Conservation (phyloP, 1,140 invertebrate genomes). For the Pseudomyrmex sp. region DNA sequence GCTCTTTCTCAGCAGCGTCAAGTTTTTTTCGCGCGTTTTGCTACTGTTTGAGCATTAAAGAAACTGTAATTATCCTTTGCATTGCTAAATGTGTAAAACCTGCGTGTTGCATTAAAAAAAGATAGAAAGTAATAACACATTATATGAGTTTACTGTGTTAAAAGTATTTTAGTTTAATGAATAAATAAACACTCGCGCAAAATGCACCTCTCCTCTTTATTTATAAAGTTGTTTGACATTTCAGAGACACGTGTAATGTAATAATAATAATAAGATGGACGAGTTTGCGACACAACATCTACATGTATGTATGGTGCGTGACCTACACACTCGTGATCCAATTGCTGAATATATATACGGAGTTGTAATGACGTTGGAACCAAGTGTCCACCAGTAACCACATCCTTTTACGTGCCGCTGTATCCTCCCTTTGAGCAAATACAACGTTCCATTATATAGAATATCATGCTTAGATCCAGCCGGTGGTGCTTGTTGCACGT, state of each 20-base stretch:
- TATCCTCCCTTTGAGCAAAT: constrained; percentile 30
- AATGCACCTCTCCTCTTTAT: no score
- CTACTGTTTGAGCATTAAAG: not conserved
- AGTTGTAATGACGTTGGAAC: not conserved
- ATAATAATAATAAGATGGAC: not conserved
- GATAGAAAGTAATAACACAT: not conserved
- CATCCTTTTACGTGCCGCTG: constrained; percentile 15
- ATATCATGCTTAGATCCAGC: constrained; percentile 19
- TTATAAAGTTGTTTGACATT: no score
- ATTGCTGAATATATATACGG: constrained; percentile 20
- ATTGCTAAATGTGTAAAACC: not conserved
- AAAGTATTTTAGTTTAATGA: no score
- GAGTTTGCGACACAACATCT: not conserved
- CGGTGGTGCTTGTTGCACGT: constrained; percentile 33
- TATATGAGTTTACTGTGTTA: no score
- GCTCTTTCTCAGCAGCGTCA: not conserved
- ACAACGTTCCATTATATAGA: constrained; percentile 39
- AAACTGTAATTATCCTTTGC: constrained; percentile 8
- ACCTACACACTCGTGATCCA: not conserved
- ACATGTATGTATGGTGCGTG: not conserved
- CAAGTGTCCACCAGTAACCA: not conserved
- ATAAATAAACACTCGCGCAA: no score
- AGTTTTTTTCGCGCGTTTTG: not conserved
- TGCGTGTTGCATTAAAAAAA: not conserved
- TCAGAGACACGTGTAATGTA: no score